These are phyloP conservation scores for Australoheros scitulus DNA, from an alignment of 2,113 vertebrate species.

Conservation along the genomic window DNA sequence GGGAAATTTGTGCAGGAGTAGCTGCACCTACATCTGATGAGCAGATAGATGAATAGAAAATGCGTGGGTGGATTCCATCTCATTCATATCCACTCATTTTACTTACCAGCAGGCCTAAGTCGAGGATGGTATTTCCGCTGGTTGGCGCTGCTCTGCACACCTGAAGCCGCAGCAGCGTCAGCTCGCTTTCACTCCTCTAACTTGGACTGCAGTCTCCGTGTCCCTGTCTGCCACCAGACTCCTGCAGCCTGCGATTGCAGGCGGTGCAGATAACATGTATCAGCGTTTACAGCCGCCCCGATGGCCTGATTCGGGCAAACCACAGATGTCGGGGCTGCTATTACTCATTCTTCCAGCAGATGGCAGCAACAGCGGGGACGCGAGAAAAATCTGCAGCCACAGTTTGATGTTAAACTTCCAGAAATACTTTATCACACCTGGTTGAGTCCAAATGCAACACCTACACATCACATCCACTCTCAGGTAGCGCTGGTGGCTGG, in stretches of 20 bases:
- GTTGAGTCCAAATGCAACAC: not conserved
- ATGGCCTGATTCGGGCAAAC: not conserved
- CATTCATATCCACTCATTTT: not conserved
- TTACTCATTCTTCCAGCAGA: not conserved
- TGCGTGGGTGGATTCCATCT: constrained; percentile 2
- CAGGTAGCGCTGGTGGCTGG: not conserved
- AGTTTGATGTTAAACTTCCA: not conserved
- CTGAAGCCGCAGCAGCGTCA: not conserved
- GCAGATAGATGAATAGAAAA: not conserved
- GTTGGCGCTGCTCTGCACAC: not conserved
- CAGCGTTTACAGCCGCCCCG: not conserved
- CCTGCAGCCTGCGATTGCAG: not conserved
- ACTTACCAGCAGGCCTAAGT: not conserved
- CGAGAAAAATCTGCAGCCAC: not conserved
- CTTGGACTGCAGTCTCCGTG: not conserved
- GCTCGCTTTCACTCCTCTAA: not conserved
- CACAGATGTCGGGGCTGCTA: not conserved
- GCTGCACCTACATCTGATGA: constrained; percentile 3
- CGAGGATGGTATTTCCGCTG: not conserved
- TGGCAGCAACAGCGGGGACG: not conserved
- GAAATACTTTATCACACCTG: not conserved
- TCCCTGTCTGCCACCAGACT: not conserved
- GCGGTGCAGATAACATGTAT: not conserved
- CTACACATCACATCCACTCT: not conserved
- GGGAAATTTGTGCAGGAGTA: constrained; percentile 3